phyloP scores from a whole-genome alignment of 1,140 invertebrate species.

The Lasioglossum albipes region DNA sequence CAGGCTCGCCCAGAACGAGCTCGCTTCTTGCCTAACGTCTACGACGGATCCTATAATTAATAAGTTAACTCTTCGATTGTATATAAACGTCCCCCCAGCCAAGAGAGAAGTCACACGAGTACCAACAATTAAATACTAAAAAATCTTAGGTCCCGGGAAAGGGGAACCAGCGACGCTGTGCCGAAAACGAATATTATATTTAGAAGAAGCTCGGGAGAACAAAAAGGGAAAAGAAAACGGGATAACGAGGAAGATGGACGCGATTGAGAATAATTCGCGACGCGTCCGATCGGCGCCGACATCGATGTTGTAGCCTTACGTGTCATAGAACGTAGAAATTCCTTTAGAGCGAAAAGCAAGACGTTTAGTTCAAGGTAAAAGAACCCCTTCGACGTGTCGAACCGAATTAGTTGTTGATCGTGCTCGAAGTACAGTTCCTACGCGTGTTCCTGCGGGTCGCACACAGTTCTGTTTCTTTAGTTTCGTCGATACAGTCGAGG shows the following conservation, averaged over 20 bases:
- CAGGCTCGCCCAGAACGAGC: slow-evolving; percentile 51
- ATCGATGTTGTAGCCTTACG: slow-evolving; percentile 30
- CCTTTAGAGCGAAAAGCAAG: background rate
- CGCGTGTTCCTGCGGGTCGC: slow-evolving; percentile 2
- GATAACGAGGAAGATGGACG: slow-evolving; percentile 4
- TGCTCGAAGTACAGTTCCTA: slow-evolving; percentile 22
- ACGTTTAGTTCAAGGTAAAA: background rate
- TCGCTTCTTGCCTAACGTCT: slow-evolving; percentile 53
- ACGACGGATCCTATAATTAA: slow-evolving; percentile 46
- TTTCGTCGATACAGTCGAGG: background rate
- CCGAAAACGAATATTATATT: slow-evolving; percentile 22
- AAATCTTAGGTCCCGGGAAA: slow-evolving; percentile 23
- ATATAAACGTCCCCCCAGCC: slow-evolving; percentile 27
- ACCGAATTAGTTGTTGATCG: background rate
- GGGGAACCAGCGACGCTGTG: slow-evolving; percentile 28
- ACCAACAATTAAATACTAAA: slow-evolving; percentile 29
- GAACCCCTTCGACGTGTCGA: background rate
- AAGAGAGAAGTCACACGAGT: slow-evolving; percentile 40
- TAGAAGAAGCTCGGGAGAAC: background rate
- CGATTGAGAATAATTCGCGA: slow-evolving; percentile 23
- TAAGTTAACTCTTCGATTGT: slow-evolving; percentile 46
- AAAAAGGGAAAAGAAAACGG: too few species aligned
- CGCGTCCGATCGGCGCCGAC: slow-evolving; percentile 4
- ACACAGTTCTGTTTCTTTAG: background rate
- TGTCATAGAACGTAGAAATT: background rate